Evolutionary conservation across 1,140 invertebrate genomes (phyloP).

Genomic region (Philopotamus ludificatus): DNA sequence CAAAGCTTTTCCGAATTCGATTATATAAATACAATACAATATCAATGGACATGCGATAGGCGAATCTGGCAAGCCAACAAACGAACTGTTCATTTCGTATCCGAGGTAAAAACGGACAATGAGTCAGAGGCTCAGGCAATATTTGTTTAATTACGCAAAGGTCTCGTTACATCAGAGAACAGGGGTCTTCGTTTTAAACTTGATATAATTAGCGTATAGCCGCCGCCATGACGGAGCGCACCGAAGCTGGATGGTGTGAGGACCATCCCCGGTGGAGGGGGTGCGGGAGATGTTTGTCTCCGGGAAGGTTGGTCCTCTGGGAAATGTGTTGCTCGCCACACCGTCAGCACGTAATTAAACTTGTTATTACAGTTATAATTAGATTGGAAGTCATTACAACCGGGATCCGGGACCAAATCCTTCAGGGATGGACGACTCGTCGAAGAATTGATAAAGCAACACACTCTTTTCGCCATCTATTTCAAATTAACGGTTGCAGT

Average conservation of each 20-base stretch:
- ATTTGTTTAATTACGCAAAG: not conserved
- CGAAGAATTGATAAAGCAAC: too few relatives aligned
- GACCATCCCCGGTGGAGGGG: not conserved
- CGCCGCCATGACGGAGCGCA: not conserved
- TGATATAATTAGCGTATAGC: conserved; percentile 8
- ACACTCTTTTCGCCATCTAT: too few relatives aligned
- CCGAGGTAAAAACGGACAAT: too few relatives aligned
- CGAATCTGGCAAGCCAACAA: too few relatives aligned
- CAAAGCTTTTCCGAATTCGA: too few relatives aligned
- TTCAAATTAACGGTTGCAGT: too few relatives aligned
- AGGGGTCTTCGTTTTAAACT: not conserved
- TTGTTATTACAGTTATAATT: conserved; percentile 40
- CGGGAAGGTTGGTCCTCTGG: conserved; percentile 5
- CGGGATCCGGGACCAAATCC: too few relatives aligned
- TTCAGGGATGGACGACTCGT: too few relatives aligned
- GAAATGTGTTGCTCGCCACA: conserved; percentile 6
- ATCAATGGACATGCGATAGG: too few relatives aligned
- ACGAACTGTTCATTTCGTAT: too few relatives aligned
- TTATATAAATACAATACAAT: too few relatives aligned
- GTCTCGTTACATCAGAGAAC: not conserved
- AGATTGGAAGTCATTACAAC: conserved; percentile 27
- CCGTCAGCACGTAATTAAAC: conserved; percentile 33
- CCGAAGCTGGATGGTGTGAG: conserved; percentile 1
- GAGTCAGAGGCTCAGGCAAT: too few relatives aligned
- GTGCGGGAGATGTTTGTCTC: not conserved